Conservation (phyloP, 2,797 vertebrate genomes). For the Odontamblyopus rebecca region DNA sequence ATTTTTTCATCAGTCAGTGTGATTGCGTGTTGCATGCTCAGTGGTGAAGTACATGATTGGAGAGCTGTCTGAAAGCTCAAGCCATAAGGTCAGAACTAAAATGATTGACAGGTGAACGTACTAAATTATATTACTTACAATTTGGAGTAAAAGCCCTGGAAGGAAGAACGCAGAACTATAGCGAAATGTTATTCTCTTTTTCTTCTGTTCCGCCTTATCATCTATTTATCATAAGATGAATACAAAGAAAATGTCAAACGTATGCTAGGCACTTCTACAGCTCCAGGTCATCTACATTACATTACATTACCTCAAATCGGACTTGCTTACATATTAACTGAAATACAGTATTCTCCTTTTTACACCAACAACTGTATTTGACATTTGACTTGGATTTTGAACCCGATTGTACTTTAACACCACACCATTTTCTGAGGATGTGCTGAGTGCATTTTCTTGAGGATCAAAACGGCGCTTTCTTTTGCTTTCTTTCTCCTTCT, state of each 20-base stretch:
- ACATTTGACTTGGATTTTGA: neutral
- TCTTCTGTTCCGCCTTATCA: neutral
- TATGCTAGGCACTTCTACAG: neutral
- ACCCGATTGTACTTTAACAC: neutral
- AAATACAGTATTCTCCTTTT: neutral
- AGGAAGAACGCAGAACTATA: too few species aligned
- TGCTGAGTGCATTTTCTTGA: slow-evolving; percentile 1
- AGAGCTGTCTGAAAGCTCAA: neutral
- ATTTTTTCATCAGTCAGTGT: too few species aligned
- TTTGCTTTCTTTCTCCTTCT: neutral
- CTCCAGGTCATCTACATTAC: neutral
- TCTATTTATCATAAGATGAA: neutral
- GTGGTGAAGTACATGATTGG: neutral
- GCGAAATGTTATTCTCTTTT: too few species aligned
- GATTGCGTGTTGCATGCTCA: neutral
- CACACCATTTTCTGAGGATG: neutral
- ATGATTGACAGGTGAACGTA: too few species aligned
- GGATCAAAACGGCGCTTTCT: neutral
- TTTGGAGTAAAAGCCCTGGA: too few species aligned
- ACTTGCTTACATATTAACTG: neutral
- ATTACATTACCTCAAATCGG: neutral
- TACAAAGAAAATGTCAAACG: neutral
- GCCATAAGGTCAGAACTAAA: neutral
- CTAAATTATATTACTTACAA: too few species aligned
- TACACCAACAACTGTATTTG: neutral